phyloP scores from a whole-genome alignment of 2,797 vertebrate genomes.

The Muraenolepis orangiensis region DNA sequence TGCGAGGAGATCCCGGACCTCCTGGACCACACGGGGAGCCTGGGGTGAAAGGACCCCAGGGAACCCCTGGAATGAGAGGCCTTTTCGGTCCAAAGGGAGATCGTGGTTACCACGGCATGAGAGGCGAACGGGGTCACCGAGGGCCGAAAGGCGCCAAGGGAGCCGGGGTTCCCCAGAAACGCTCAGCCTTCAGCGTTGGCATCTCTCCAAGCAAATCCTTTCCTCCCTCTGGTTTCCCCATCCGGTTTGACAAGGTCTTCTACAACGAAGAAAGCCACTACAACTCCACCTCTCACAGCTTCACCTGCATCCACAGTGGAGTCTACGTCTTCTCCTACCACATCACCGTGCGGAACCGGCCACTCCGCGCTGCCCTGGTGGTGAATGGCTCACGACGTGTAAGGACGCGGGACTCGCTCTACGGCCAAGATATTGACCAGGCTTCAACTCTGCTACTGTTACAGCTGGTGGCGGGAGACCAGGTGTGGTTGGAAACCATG shows the following conservation, averaged over 20 bases:
- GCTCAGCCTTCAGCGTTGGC: conserved; percentile 88
- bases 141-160: conserved; percentile 86
- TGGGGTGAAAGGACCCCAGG: conserved; percentile 73
- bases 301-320: conserved; percentile 85
- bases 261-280: conserved; percentile 88
- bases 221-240: conserved; percentile 83
- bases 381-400: conserved; percentile 81
- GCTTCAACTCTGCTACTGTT: conserved; percentile 87
- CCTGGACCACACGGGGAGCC: conserved; percentile 83
- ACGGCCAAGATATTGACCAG: conserved; percentile 93
- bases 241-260: conserved; percentile 89
- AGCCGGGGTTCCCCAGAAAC: conserved; percentile 48
- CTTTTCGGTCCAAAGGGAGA: conserved; percentile 80
- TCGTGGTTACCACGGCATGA: conserved; percentile 83
- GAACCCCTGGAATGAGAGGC: conserved; percentile 80
- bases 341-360: conserved; percentile 87
- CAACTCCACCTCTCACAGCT: conserved; percentile 80
- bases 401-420: conserved; percentile 86
- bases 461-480: conserved; percentile 80
- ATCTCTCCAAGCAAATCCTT: conserved; percentile 87
- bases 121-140: conserved; percentile 79
- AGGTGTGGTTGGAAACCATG: conserved; percentile 93
- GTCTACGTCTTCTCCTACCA: conserved; percentile 93
- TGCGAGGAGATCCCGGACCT: conserved; percentile 78
- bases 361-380: conserved; percentile 84